Base-by-base conservation (phyloP, 2,113 vertebrate species). In the Ailurus styani region DNA sequence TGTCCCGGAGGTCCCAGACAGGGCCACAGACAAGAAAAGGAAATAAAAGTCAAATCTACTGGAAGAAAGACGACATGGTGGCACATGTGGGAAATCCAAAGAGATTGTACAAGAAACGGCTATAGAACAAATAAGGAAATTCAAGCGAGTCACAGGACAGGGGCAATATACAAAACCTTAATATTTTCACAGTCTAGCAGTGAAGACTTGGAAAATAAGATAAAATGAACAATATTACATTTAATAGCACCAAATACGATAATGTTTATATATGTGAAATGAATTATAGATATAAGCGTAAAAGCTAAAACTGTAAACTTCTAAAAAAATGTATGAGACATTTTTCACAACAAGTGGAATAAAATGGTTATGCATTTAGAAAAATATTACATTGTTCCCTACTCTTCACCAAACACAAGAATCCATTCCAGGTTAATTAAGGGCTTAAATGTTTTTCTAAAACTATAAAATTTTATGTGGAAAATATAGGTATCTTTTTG, bases 401-500 rank as follows among this genome's bases (percentile, higher is more conserved):
- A 72, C 29, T 21, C 45, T 29, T 66, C 62, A 42, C 34, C 75
- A 86, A 5, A 45, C 15, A 52, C 5, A 9, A 50, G 17, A 29
- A 25, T 8, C 34, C 72, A 45, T 40, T 86, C 75, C 75, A 64
- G 37, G 34, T 25, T n/a, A 17, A 62, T 42, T 73, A 93, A 87
- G 62, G 66, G 62, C 75, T 82, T 90, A 75, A 62, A 34, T 17
- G 31, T 18, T 50, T 50, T 72, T 42, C 47, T 84, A 31, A 6
- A 54, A 88, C 23, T 31, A 45, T 31, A 37, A 45, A 78, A 50
- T 72, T 62, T 79, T 84, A 12, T 37, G 14, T 79, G 75, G 52
- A 47, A 91, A 84, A 87, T 66, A 50, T 7, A 91, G 50, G 27
- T 81, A 79, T 57, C 27, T 87, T 83, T 93, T 72, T 91, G 17